Base-by-base conservation (phyloP, 1,140 invertebrate species). In the Varroa destructor region DNA sequence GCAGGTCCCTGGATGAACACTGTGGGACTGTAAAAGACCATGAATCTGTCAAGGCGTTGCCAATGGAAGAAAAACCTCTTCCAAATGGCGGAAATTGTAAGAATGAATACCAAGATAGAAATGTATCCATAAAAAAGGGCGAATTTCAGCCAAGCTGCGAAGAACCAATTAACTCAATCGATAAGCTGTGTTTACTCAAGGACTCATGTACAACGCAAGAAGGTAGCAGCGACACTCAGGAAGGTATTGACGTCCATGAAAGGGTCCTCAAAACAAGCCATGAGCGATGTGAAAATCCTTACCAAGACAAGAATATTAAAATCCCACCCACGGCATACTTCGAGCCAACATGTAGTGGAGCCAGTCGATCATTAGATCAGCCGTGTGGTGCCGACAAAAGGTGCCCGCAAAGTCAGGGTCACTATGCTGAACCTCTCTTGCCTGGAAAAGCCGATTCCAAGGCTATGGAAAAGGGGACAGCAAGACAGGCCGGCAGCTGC, bases 241-340 rank as follows among this genome's bases (percentile, higher is more conserved):
- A 67, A 40, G 3, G 40, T 14, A 37, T 67, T 8, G 61, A 3
- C 12, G 14, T 46, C 1, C 40, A 67, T 40, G n/a, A 12, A 8
- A 67, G 40, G 14, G n/a, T 67, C 14, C 36, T 67, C 1, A 67
- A 67, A 67, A 67, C 61, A 36, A 67, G 61, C 46, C 61, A 67
- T 8, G 61, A 67, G 8, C 14, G 40, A 40, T 67, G 61, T 67
- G 61, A 67, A 37, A 67, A 67, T 37, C 40, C 40, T 12, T 12
- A 67, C 46, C 61, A 67, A 46, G 61, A 67, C 12, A 67, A 67
- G 46, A 37, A 37, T 2, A 37, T 67, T 14, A 67, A 67, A 40
- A 8, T 37, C 2, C 46, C 46, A 5, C 61, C 12, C 40, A 8
- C 12, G 2, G 61, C 46, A 14, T 14, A 40, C 12, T 67, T 67